Conservation (phyloP, 2,797 vertebrate genomes). For the Trachurus trachurus region DNA sequence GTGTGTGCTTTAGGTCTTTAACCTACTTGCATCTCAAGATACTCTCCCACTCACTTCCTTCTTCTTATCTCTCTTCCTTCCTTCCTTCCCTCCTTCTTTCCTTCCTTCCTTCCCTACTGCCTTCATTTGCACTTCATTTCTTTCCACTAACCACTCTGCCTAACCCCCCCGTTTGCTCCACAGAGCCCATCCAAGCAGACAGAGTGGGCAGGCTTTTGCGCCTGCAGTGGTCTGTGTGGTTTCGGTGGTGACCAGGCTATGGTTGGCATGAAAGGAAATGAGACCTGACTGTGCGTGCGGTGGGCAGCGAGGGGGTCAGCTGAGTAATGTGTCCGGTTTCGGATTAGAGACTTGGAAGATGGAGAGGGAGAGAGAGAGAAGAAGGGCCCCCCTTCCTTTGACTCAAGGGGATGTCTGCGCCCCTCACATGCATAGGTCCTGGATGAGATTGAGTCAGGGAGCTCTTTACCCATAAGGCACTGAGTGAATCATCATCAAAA, state of each 20-base stretch:
- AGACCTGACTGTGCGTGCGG: conserved; percentile 79
- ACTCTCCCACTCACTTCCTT: not conserved
- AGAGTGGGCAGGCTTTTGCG: conserved; percentile 70
- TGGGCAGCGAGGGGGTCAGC: conserved; percentile 74
- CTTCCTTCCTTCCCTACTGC: not conserved
- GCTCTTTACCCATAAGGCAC: conserved; percentile 68
- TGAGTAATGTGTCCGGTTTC: conserved; percentile 79
- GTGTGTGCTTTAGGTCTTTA: conserved; percentile 53
- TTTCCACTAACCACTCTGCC: conserved; percentile 13
- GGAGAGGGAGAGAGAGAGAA: conserved; percentile 29
- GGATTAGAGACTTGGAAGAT: conserved; percentile 69
- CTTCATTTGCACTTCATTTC: conserved; percentile 30
- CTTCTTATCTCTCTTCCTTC: conserved; percentile 2
- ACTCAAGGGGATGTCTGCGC: conserved; percentile 65
- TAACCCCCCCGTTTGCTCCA: conserved; percentile 41
- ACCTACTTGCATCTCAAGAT: conserved; percentile 51
- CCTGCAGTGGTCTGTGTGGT: conserved; percentile 76
- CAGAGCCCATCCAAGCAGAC: conserved; percentile 72
- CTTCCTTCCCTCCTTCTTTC: not conserved
- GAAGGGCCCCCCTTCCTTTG: conserved; percentile 41
- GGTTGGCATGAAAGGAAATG: conserved; percentile 78
- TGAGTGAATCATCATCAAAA: conserved; percentile 73
- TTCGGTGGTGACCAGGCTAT: conserved; percentile 70
- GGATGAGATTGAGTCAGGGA: conserved; percentile 70
- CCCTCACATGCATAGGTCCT: conserved; percentile 57